These are phyloP conservation scores for Caenorhabditis sulstoni DNA, from an alignment of 2,888 invertebrate genomes.

Conservation along the genomic window DNA sequence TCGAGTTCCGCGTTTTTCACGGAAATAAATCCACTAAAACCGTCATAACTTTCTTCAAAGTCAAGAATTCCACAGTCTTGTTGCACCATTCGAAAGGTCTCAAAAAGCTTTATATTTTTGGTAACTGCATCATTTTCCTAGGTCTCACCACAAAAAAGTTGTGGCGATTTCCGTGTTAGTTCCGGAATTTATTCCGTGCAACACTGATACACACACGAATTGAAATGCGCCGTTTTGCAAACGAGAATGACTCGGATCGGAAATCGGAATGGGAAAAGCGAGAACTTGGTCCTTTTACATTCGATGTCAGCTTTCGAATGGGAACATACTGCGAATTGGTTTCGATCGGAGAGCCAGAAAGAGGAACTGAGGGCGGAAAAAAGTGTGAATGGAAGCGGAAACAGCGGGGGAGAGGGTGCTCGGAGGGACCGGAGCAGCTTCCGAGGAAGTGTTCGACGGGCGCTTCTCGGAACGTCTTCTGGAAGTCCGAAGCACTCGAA, in stretches of 20 bases:
- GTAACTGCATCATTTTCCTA: too few relatives aligned
- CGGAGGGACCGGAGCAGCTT: too few relatives aligned
- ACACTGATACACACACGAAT: slow-evolving; percentile 1
- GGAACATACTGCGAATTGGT: slow-evolving; percentile 8
- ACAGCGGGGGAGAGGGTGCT: neutral
- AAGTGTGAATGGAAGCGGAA: slow-evolving; percentile 6
- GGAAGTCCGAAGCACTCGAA: neutral
- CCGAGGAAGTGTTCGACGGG: neutral
- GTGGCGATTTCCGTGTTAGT: too few relatives aligned
- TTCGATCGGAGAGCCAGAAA: slow-evolving; percentile 13
- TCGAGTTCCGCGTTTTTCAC: too few relatives aligned
- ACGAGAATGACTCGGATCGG: neutral
- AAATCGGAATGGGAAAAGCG: neutral
- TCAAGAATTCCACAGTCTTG: too few relatives aligned
- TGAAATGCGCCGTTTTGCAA: slow-evolving; percentile 23
- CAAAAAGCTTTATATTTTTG: too few relatives aligned
- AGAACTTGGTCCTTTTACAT: slow-evolving; percentile 10
- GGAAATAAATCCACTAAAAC: too few relatives aligned
- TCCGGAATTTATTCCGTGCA: too few relatives aligned
- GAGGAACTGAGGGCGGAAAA: too few relatives aligned
- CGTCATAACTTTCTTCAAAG: too few relatives aligned
- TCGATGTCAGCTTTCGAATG: neutral
- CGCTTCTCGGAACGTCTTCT: neutral
- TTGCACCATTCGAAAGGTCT: too few relatives aligned
- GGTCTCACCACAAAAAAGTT: too few relatives aligned